These are phyloP conservation scores for Colossoma macropomum DNA, from an alignment of 2,113 vertebrate genomes.

Conservation along the genomic window DNA sequence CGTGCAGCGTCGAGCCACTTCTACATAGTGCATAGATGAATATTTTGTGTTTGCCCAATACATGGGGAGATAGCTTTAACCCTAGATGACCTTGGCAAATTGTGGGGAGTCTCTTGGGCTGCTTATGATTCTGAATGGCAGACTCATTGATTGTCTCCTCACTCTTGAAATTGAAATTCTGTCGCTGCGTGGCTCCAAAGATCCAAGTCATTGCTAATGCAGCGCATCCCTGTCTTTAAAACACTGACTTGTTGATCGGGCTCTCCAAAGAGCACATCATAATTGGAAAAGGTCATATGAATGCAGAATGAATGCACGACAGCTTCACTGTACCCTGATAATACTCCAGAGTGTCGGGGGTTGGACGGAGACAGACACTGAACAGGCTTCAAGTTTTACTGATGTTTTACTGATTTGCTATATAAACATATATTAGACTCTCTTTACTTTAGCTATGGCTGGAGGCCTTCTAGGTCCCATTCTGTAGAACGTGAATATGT, in stretches of 20 bases:
- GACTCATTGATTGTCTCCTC: slow-evolving; percentile 58
- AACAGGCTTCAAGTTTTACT: slow-evolving; percentile 1
- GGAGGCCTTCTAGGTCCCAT: neutral
- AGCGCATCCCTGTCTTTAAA: slow-evolving; percentile 47
- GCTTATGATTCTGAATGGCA: slow-evolving; percentile 51
- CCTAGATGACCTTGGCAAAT: slow-evolving; percentile 49
- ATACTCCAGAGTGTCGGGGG: neutral
- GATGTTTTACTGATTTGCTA: neutral
- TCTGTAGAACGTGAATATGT: neutral
- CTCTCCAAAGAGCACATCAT: slow-evolving; percentile 52
- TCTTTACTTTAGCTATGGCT: neutral
- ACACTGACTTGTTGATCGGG: slow-evolving; percentile 53
- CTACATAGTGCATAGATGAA: slow-evolving; percentile 15
- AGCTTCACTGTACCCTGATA: neutral
- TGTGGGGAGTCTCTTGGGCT: slow-evolving; percentile 38
- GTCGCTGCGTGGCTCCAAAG: slow-evolving; percentile 39
- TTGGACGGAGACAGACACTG: no score
- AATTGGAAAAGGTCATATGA: slow-evolving; percentile 53
- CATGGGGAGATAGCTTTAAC: slow-evolving; percentile 23
- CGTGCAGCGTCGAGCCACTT: neutral
- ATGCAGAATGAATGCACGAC: slow-evolving; percentile 29
- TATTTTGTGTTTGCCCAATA: slow-evolving; percentile 24
- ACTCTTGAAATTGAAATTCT: slow-evolving; percentile 57
- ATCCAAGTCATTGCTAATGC: slow-evolving; percentile 50
- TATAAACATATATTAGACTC: neutral